Conservation (phyloP, 1,140 invertebrate species). For the Triops cancriformis region DNA sequence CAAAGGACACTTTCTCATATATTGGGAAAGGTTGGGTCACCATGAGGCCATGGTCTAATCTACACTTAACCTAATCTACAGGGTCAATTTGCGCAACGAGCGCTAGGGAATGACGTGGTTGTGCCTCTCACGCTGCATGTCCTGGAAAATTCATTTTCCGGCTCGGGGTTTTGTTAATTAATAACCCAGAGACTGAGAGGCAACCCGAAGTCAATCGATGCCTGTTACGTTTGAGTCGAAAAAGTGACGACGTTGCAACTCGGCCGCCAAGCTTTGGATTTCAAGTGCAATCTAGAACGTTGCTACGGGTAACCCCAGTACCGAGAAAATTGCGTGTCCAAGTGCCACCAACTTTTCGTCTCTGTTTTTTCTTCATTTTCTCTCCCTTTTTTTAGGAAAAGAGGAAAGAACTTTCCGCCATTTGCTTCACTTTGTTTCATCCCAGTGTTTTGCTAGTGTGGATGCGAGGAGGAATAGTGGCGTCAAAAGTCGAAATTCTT, state of each 20-base stretch:
- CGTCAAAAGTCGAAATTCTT: too few species aligned
- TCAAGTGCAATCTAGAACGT: conserved; percentile 4
- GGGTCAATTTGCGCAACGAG: too few species aligned
- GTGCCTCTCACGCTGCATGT: too few species aligned
- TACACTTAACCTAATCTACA: too few species aligned
- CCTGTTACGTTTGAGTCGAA: neutral
- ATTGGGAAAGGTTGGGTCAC: too few species aligned
- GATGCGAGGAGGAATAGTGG: neutral
- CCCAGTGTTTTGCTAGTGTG: neutral
- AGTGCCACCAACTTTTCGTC: neutral
- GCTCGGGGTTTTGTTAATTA: neutral
- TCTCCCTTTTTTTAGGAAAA: neutral
- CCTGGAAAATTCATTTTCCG: too few species aligned
- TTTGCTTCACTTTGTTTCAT: conserved; percentile 4
- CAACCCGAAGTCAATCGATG: neutral
- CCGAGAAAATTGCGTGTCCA: conserved; percentile 9
- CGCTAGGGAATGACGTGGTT: too few species aligned
- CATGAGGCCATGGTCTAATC: too few species aligned
- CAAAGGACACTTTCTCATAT: too few species aligned
- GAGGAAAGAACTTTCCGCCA: conserved; percentile 6
- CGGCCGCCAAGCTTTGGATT: neutral
- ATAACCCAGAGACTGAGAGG: neutral
- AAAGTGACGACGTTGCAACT: neutral
- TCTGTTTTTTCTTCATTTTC: neutral
- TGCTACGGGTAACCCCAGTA: neutral